Conservation (phyloP, 2,888 invertebrate species). For the Noctua pronuba region DNA sequence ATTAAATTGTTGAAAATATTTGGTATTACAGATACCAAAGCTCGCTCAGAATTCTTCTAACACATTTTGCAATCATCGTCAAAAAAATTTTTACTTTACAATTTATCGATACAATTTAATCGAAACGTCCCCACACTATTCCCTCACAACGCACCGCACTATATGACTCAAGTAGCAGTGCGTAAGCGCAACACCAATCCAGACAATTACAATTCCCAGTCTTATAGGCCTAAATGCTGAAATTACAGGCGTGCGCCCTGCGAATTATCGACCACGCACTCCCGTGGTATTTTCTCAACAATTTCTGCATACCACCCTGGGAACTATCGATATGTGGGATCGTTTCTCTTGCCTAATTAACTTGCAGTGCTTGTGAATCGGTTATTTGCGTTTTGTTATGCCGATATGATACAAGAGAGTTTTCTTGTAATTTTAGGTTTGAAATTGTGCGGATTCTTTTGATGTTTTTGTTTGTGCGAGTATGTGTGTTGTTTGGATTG, state of each 20-base stretch:
- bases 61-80: not conserved
- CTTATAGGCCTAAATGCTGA: slow-evolving; percentile 83
- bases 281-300: slow-evolving; percentile 87
- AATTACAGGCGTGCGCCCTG: slow-evolving; percentile 78
- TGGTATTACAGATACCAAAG: not conserved
- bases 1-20: not conserved
- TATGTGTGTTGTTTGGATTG: not conserved
- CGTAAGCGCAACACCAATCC: slow-evolving; percentile 64
- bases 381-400: slow-evolving; percentile 75
- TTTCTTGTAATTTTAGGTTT: slow-evolving; percentile 52
- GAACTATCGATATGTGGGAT: slow-evolving; percentile 80
- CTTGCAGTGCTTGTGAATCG: slow-evolving; percentile 77
- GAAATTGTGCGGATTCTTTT: slow-evolving; percentile 32
- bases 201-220: slow-evolving; percentile 76
- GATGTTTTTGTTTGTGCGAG: slow-evolving; percentile 28
- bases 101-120: slow-evolving; percentile 24
- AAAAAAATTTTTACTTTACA: not conserved
- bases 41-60: not conserved
- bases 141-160: slow-evolving; percentile 3
- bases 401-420: slow-evolving; percentile 61
- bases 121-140: slow-evolving; percentile 3
- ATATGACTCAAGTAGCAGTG: slow-evolving; percentile 55
- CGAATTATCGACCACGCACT: slow-evolving; percentile 86
- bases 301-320: slow-evolving; percentile 89
- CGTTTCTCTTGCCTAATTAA: slow-evolving; percentile 81